Evolutionary conservation across 1,140 invertebrate species (phyloP).

Genomic region (Orchesella cincta): DNA sequence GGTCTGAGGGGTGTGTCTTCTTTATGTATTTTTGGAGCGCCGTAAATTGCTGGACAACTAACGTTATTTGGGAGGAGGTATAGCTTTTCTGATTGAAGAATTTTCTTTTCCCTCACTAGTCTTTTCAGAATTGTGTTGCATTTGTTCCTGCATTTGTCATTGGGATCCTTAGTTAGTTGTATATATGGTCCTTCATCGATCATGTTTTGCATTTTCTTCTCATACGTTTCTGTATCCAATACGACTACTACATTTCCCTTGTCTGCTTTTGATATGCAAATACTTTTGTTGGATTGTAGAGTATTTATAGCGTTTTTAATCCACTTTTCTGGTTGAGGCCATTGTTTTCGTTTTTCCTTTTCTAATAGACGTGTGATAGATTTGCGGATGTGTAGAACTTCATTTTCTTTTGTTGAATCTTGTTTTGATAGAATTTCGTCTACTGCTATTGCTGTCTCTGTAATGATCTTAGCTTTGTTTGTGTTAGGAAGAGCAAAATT

Average conservation of each 20-base stretch:
- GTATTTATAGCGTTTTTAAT: too few relatives aligned
- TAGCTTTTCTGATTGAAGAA: neutral
- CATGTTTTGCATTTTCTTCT: neutral
- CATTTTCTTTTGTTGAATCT: too few relatives aligned
- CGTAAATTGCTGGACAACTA: constrained; percentile 43
- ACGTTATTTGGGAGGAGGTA: neutral
- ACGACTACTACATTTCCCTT: neutral
- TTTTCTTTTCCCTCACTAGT: neutral
- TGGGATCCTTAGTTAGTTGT: neutral
- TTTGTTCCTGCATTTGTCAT: neutral
- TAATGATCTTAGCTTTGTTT: too few relatives aligned
- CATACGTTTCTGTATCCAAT: neutral
- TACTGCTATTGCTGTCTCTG: too few relatives aligned
- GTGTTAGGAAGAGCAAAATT: too few relatives aligned
- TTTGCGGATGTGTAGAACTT: too few relatives aligned
- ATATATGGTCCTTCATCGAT: neutral
- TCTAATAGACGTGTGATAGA: too few relatives aligned
- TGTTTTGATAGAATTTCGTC: too few relatives aligned
- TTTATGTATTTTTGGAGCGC: constrained; percentile 53
- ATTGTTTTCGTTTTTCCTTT: too few relatives aligned
- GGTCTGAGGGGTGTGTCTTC: constrained; percentile 46
- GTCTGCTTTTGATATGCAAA: too few relatives aligned
- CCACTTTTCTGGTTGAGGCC: too few relatives aligned
- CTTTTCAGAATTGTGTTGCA: neutral
- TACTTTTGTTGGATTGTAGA: too few relatives aligned